These are phyloP conservation scores for Melanitta fusca DNA, from an alignment of 2,797 vertebrate genomes.

Conservation along the genomic window DNA sequence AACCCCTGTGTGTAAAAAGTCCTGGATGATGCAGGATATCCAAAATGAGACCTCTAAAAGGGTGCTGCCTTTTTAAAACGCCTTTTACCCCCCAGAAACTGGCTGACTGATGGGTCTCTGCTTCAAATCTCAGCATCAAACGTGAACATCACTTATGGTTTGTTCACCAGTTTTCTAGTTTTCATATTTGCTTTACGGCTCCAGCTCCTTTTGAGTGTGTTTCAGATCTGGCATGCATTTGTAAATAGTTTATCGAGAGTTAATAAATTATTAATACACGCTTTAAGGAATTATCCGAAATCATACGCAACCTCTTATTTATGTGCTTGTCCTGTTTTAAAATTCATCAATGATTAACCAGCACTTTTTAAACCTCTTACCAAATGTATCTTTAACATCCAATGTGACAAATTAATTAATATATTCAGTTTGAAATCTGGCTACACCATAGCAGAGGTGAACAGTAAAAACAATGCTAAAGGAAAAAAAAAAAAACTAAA, in stretches of 20 bases:
- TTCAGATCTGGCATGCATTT: background rate
- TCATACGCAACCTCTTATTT: slow-evolving; percentile 45
- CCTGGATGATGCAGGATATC: background rate
- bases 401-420: background rate
- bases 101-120: background rate
- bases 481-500: background rate
- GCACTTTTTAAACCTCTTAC: background rate
- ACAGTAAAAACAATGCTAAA: background rate
- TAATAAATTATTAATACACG: slow-evolving; percentile 10
- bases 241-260: slow-evolving; percentile 20
- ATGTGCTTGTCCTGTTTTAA: slow-evolving; percentile 31
- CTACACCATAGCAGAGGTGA: background rate
- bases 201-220: background rate
- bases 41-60: background rate
- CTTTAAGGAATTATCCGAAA: slow-evolving; percentile 30
- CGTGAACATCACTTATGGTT: accelerated
- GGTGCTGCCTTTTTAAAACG: accelerated
- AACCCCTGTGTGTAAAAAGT: accelerated
- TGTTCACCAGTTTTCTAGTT: background rate
- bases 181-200: background rate
- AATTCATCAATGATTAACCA: slow-evolving; percentile 48
- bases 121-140: background rate
- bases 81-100: background rate
- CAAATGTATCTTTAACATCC: background rate
- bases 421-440: background rate